Conservation (phyloP, 23 tunicate species). For the Oikopleura vanhoeffeni region DNA sequence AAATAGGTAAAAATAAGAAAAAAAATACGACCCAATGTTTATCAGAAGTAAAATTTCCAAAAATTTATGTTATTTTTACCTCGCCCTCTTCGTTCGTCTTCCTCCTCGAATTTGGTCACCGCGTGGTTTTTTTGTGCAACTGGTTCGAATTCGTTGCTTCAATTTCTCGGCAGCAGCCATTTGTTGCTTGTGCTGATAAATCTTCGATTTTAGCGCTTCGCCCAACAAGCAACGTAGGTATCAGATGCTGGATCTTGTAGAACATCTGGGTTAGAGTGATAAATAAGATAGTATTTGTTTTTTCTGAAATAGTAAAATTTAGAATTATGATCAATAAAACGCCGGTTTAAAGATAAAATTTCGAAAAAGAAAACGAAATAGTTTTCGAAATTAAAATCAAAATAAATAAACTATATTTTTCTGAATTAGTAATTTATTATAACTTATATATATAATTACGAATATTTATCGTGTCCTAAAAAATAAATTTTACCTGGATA, state of each 20-base stretch:
- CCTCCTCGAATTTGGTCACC: conserved; percentile 36
- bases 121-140: conserved; percentile 50
- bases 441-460: no score
- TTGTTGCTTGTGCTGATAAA: conserved; percentile 26
- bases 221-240: conserved; percentile 89
- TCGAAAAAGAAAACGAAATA: no score
- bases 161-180: conserved; percentile 86
- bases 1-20: no score
- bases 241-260: conserved; percentile 56
- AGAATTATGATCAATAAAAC: no score
- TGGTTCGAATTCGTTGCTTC: conserved; percentile 45
- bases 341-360: no score
- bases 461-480: no score
- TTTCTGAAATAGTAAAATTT: no score
- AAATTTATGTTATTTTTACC: conserved; percentile 16
- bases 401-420: no score
- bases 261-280: conserved; percentile 73
- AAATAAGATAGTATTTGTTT: conserved; percentile 66
- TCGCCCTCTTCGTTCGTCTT: conserved; percentile 67
- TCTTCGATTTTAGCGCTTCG: conserved; percentile 66
- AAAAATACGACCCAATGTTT: not conserved
- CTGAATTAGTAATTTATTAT: no score
- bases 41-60: not conserved
- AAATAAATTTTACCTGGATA: no score
- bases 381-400: no score